Percentiles rank a stretch among this genome's conserved stretches.
Evolutionary conservation across 2,888 invertebrate species (phyloP).

Genomic region (Dione vanillae): DNA sequence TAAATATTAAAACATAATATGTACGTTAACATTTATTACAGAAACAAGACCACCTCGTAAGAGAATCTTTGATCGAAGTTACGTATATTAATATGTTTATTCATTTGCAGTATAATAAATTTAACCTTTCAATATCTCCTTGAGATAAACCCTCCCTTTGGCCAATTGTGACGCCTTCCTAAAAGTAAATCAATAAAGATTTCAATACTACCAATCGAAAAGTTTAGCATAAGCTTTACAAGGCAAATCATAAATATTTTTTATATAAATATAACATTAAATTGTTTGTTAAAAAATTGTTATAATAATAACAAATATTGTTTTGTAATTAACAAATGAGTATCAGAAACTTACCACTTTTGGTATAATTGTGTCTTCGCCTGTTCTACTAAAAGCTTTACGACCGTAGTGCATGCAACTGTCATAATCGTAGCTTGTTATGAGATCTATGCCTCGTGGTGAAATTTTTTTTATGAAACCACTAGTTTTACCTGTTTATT

Average conservation of each 20-base stretch:
- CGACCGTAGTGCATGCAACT: constrained; percentile 22
- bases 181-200: constrained; percentile 3
- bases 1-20: not conserved
- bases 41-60: too few relatives aligned
- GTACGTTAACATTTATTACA: not conserved
- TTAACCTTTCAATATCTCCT: constrained; percentile 19
- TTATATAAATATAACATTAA: not conserved
- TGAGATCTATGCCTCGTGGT: not conserved
- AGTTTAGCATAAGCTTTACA: not conserved
- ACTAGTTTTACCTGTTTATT: not conserved
- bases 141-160: constrained; percentile 12
- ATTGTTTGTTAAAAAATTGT: not conserved
- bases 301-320: too few relatives aligned
- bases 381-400: constrained; percentile 12
- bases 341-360: constrained; percentile 18
- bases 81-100: not conserved
- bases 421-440: not conserved
- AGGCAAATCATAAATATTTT: too few relatives aligned
- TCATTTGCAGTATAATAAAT: constrained; percentile 19
- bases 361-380: constrained; percentile 3
- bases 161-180: not conserved
- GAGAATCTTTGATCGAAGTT: too few relatives aligned
- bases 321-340: not conserved
- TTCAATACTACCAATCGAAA: not conserved
- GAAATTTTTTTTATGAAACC: not conserved